A percentile compares a stretch with the other conserved stretches of the same genome.
These are phyloP conservation scores for Drosophila burlai DNA, from an alignment of 1,140 invertebrate genomes.

Conservation along the genomic window DNA sequence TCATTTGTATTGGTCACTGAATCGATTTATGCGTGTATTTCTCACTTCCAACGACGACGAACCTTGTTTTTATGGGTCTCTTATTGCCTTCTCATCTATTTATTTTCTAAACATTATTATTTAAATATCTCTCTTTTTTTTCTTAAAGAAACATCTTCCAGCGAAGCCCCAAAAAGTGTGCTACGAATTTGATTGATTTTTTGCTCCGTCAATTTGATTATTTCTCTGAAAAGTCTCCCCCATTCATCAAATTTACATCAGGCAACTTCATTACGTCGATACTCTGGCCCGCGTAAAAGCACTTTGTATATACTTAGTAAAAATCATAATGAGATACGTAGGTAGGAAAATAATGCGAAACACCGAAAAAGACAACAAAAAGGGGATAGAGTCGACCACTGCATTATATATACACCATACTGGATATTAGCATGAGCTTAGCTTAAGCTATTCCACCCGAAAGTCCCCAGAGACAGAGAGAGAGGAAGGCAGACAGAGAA, in stretches of 20 bases:
- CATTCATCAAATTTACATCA: conserved; percentile 38
- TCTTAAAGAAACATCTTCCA: background rate
- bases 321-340: conserved; percentile 38
- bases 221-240: conserved; percentile 23
- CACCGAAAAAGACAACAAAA: conserved; percentile 37
- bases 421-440: conserved; percentile 48
- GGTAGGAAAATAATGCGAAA: conserved; percentile 29
- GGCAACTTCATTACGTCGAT: conserved; percentile 27
- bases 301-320: conserved; percentile 25
- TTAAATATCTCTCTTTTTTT: background rate
- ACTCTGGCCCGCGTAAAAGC: conserved; percentile 2
- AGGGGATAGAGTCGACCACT: conserved; percentile 30
- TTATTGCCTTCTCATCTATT: background rate
- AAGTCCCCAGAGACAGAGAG: conserved; percentile 6
- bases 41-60: background rate
- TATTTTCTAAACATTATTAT: background rate
- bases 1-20: conserved; percentile 14
- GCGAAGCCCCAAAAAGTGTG: conserved; percentile 29
- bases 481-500: conserved; percentile 36
- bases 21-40: background rate
- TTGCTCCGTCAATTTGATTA: conserved; percentile 28
- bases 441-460: conserved; percentile 5
- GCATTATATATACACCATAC: conserved; percentile 39
- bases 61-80: background rate
- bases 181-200: conserved; percentile 37